These are phyloP conservation scores for Volucella bombylans DNA, from an alignment of 2,888 invertebrate species.

Conservation along the genomic window DNA sequence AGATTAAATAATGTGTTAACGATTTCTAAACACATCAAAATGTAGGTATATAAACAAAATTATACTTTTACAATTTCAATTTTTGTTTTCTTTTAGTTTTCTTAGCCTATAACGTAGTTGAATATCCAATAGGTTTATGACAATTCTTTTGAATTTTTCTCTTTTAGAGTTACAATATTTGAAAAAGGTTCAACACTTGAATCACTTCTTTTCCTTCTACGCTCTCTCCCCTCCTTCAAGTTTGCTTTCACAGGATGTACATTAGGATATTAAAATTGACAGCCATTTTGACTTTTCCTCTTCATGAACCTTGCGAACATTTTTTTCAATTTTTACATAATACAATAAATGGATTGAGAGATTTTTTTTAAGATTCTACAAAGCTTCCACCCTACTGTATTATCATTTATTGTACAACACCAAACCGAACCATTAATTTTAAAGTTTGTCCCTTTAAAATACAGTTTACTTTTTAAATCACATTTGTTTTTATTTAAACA, in stretches of 20 bases:
- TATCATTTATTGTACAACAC: constrained; percentile 28
- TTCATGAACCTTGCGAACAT: constrained; percentile 33
- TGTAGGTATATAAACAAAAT: too few species aligned
- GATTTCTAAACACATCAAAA: too few species aligned
- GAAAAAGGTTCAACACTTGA: neutral
- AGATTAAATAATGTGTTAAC: too few species aligned
- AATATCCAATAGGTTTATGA: constrained; percentile 11
- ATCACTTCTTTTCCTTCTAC: neutral
- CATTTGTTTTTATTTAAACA: neutral
- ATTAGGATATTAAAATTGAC: constrained; percentile 4
- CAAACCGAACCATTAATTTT: constrained; percentile 33
- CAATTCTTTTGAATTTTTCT: constrained; percentile 11
- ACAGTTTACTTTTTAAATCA: neutral
- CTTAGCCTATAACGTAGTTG: neutral
- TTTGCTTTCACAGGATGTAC: neutral
- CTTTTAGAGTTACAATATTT: neutral
- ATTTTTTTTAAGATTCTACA: constrained; percentile 15
- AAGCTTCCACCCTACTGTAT: constrained; percentile 24
- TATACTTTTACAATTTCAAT: too few species aligned
- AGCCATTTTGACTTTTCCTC: neutral
- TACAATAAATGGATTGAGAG: constrained; percentile 32
- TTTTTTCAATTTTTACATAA: constrained; percentile 10
- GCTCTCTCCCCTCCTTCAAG: neutral
- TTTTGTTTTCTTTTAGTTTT: too few species aligned
- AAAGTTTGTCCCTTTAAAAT: neutral